Conservation (phyloP, 2,113 vertebrate genomes). For the Austrofundulus limnaeus region DNA sequence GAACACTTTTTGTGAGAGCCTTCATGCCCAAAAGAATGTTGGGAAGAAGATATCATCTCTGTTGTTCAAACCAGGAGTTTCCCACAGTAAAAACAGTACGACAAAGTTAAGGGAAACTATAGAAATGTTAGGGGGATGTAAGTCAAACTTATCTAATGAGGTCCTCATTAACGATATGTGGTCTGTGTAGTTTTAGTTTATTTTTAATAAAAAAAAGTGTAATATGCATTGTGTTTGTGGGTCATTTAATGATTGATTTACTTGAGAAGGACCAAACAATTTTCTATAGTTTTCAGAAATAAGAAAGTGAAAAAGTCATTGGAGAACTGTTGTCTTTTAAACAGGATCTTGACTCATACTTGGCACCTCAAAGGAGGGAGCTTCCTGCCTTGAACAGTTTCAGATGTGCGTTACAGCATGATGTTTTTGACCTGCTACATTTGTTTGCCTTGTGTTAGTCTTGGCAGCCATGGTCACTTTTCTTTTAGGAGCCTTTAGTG, state of each 20-base stretch:
- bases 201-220: too few relatives aligned
- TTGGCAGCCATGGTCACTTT: background rate
- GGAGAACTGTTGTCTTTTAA: too few relatives aligned
- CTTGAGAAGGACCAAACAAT: too few relatives aligned
- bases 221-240: too few relatives aligned
- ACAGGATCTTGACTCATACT: too few relatives aligned
- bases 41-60: background rate
- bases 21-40: conserved; percentile 27
- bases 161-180: too few relatives aligned
- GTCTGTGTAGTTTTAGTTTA: too few relatives aligned
- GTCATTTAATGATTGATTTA: too few relatives aligned
- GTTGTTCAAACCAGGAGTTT: background rate
- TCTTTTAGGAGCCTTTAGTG: background rate
- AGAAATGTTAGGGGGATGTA: conserved; percentile 15
- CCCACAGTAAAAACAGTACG: conserved; percentile 14
- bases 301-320: too few relatives aligned
- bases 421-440: background rate
- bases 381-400: background rate
- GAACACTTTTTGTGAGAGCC: conserved; percentile 62
- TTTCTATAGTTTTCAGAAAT: too few relatives aligned
- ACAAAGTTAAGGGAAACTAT: conserved; percentile 51
- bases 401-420: background rate
- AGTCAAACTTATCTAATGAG: background rate
- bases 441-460: background rate
- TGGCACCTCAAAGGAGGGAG: too few relatives aligned